Conservation (phyloP, 2,113 vertebrate species). For the Lepus americanus region DNA sequence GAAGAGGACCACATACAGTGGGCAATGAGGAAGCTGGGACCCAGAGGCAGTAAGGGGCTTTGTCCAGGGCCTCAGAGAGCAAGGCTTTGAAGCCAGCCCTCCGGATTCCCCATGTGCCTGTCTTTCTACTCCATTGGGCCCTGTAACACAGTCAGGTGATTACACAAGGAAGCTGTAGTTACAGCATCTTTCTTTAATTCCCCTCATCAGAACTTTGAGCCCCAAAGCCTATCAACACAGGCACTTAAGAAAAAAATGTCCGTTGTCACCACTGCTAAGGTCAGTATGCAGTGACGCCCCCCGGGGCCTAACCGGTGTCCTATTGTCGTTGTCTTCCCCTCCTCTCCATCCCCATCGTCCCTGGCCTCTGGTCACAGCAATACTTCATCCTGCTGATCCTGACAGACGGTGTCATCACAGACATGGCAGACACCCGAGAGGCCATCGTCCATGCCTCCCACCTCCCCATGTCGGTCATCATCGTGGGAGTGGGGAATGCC, state of each 20-base stretch:
- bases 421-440: constrained; percentile 98
- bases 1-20: neutral
- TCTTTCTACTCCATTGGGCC: neutral
- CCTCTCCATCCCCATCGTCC: accelerated
- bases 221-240: neutral
- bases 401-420: constrained; percentile 98
- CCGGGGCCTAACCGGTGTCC: neutral
- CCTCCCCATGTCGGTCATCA: constrained; percentile 99
- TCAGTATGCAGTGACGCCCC: neutral
- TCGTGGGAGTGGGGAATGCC: constrained; percentile 95
- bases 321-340: constrained; percentile 41
- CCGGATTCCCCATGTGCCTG: neutral
- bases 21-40: neutral
- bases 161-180: neutral
- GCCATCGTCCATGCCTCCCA: constrained; percentile 98
- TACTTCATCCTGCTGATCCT: constrained; percentile 98
- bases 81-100: neutral
- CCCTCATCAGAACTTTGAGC: neutral
- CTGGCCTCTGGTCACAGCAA: constrained; percentile 88
- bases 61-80: neutral
- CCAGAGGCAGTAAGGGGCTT: neutral
- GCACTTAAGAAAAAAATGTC: neutral
- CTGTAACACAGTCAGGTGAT: neutral
- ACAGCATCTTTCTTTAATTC: neutral
- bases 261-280: neutral